Evolutionary conservation across 2,113 vertebrate genomes (phyloP), one percentile per base, ranked within the genome.

Genomic region (Neotoma lepida): DNA sequence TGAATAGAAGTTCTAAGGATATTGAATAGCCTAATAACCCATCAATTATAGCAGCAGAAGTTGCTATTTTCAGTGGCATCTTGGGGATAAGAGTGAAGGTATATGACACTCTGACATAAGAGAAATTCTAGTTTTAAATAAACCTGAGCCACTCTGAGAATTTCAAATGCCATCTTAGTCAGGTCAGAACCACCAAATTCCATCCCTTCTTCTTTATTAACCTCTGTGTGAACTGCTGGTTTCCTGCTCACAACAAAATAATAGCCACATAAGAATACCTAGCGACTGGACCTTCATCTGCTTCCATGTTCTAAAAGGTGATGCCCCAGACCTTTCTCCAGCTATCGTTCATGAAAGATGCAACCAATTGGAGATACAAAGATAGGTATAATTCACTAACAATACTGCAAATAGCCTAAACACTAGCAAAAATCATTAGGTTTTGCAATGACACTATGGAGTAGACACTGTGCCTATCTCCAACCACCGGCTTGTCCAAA

Each of bases 1-100:
- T 86, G 61, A 49, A 26, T 54, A 85, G 28, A 90, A 86, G 90
- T 78, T 87, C 39, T 82, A 51, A 84, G 35, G 73, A 95, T 18
- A 93, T 8, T 44, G 4, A 89, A 30, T 46, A 91, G 28, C 10
- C 28, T 28, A 54, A 13, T 28, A 77, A 26, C 74, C 14, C 33
- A 87, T 51, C 2, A 61, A 86, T 54, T 30, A 46, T 24, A 88
- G 10, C 13, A 76, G 90, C 12, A 84, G 35, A 91, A 12, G 15
- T 22, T 73, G 41, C 56, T 81, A 64, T 66, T 73, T 82, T 71
- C 71, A 76, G 54, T 26, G 8, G 41, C 0, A 58, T 73, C 30
- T 49, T 66, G 24, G 22, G 73, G 74, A 54, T 54, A 58, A 84
- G 18, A 87, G 87, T 28, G 87, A 49, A 77, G 51, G 28, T 18